A percentile compares a stretch with the other conserved stretches of the same genome.
Evolutionary conservation across 1,140 invertebrate species (phyloP).

Genomic region (Lerema accius): DNA sequence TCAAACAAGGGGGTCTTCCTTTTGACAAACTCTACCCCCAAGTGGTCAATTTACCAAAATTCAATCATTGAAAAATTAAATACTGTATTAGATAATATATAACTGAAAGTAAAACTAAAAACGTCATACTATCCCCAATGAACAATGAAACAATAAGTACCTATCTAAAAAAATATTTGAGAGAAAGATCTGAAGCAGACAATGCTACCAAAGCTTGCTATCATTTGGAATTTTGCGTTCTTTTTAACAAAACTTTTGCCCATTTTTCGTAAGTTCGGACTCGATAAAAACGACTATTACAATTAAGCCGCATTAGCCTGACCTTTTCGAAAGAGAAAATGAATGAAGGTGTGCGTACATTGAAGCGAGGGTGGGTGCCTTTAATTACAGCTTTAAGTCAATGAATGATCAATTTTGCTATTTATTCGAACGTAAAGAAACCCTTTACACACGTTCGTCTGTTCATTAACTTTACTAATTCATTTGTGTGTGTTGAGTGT

Average conservation of each 20-base stretch:
- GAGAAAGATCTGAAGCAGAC: conserved; percentile 25
- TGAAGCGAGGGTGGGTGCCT: background rate
- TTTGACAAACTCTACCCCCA: no score
- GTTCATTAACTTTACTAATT: no score
- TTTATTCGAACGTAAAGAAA: conserved; percentile 1
- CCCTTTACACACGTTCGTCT: no score
- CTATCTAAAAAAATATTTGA: conserved; percentile 27
- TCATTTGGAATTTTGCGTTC: conserved; percentile 33
- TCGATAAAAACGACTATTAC: conserved; percentile 36
- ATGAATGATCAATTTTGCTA: conserved; percentile 3
- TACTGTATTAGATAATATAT: background rate
- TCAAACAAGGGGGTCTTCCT: no score
- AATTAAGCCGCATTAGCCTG: conserved; percentile 33
- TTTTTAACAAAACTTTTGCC: conserved; percentile 31
- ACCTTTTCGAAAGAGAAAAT: conserved; percentile 25
- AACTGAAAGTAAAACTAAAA: conserved; percentile 1
- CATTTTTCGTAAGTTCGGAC: conserved; percentile 34
- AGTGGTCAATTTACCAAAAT: no score
- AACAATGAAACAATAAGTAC: conserved; percentile 23
- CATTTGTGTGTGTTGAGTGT: no score
- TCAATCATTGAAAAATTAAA: no score
- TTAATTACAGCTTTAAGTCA: conserved; percentile 11
- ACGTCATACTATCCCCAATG: conserved; percentile 4
- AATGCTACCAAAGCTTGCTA: conserved; percentile 24
- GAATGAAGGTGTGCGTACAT: conserved; percentile 18